Evolutionary conservation across 2,888 invertebrate genomes (phyloP), one percentile per base, ranked within the genome.

Genomic region (Lomographa bimaculata): DNA sequence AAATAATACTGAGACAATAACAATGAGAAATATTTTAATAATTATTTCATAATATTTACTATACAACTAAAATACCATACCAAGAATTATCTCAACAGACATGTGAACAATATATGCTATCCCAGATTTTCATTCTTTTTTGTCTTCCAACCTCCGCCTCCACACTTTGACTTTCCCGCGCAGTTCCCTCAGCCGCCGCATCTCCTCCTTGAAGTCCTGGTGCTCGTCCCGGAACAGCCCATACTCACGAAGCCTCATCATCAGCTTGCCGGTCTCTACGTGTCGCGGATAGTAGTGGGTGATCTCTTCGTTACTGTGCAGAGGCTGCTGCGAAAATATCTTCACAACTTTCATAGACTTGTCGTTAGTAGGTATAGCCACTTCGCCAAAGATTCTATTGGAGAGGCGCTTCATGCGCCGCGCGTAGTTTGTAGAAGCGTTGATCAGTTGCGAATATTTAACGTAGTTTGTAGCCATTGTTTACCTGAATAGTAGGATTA

Each of bases 171-270:
- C 91, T 74, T 97, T 97, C 5, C 97, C 97, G 39, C 96, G 84
- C 7, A 97, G 84, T 39, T 91, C 92, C 38, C 95, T 89, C 57
- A 96, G 80, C 39, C 96, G 90, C 53, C 91, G 91, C 93, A 96
- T 96, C 82, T 97, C 97, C 29, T 97, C 96, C 56, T 93, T 93
- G 67, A 97, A 97, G 79, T 97, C 97, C 67, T 94, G 91, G 78
- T 97, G 97, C 71, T 97, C 97, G 66, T 97, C 97, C 41, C 96
- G 91, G 75, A 90, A 97, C 2, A 97, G 82, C 0, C 97, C 97
- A 60, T 96, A 96, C 41, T 92, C 86, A 7, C 97, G 79, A 18
- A 97, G 81, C 54, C 92, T 89, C 49, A 85, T 81, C 93, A 96
- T 95, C 1, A 98, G 81, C 20, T 84, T 64, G 50, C 93, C 91